Evolutionary conservation across 2,888 invertebrate genomes (phyloP).

Genomic region (Nezara viridula): DNA sequence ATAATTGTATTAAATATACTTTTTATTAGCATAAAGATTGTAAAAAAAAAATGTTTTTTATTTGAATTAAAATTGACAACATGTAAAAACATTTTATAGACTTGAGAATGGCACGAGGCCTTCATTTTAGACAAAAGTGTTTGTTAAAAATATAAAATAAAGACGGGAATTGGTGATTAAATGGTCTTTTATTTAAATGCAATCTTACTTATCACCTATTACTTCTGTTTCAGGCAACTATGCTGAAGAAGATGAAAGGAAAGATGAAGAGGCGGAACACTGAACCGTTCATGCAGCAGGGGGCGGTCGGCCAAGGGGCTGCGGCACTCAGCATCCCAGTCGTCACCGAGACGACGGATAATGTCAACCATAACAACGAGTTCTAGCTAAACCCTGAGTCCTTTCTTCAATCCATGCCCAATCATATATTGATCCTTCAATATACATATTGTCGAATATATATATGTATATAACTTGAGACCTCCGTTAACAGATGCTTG

Average conservation of each 20-base stretch:
- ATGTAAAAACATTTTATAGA: too few relatives aligned
- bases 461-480: constrained; percentile 57
- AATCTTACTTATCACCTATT: neutral
- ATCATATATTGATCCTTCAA: neutral
- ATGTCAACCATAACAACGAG: constrained; percentile 65
- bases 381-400: constrained; percentile 63
- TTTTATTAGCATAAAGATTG: too few relatives aligned
- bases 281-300: constrained; percentile 80
- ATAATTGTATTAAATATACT: too few relatives aligned
- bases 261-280: constrained; percentile 98
- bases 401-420: constrained; percentile 33
- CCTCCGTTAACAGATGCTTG: constrained; percentile 44
- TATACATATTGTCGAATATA: constrained; percentile 53
- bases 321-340: constrained; percentile 63
- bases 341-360: constrained; percentile 62
- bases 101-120: too few relatives aligned
- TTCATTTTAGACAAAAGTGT: too few relatives aligned
- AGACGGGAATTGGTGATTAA: too few relatives aligned
- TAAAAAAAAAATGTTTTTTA: too few relatives aligned
- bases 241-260: constrained; percentile 97
- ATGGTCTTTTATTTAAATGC: neutral
- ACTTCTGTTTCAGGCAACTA: constrained; percentile 84
- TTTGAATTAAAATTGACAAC: too few relatives aligned
- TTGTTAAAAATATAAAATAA: too few relatives aligned
- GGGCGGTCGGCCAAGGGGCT: constrained; percentile 61